These are phyloP conservation scores for Tetranychus piercei DNA, from an alignment of 2,888 invertebrate species.

Conservation along the genomic window DNA sequence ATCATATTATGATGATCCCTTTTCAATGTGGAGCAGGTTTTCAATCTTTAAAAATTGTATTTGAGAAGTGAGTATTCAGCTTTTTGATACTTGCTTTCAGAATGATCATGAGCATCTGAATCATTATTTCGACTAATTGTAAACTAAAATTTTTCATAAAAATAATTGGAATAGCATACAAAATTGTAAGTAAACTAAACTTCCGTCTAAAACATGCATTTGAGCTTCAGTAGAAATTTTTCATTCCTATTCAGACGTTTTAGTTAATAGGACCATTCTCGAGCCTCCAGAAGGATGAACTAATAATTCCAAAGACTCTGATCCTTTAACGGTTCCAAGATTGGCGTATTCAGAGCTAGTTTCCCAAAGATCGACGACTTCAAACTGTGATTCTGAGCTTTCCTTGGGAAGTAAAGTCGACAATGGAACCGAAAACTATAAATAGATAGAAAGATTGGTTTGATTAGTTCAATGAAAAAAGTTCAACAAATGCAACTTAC, in stretches of 20 bases:
- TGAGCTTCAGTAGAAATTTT: too few relatives aligned
- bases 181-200: too few relatives aligned
- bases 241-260: neutral
- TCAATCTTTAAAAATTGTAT: too few relatives aligned
- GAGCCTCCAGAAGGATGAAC: slow-evolving; percentile 5
- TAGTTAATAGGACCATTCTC: neutral
- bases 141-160: too few relatives aligned
- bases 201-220: too few relatives aligned
- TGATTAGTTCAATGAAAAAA: neutral
- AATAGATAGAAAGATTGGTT: neutral
- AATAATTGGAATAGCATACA: too few relatives aligned
- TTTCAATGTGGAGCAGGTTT: too few relatives aligned
- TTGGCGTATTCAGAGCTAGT: neutral
- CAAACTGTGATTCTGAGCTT: neutral
- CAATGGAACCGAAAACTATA: neutral
- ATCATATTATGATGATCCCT: too few relatives aligned
- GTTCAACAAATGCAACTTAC: neutral
- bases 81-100: too few relatives aligned
- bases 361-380: neutral
- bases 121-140: too few relatives aligned
- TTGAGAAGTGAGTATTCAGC: too few relatives aligned
- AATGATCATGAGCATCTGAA: too few relatives aligned
- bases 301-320: neutral
- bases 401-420: neutral
- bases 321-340: neutral